phyloP scores from a whole-genome alignment of 2,797 vertebrate genomes.

The Hemitrygon akajei region DNA sequence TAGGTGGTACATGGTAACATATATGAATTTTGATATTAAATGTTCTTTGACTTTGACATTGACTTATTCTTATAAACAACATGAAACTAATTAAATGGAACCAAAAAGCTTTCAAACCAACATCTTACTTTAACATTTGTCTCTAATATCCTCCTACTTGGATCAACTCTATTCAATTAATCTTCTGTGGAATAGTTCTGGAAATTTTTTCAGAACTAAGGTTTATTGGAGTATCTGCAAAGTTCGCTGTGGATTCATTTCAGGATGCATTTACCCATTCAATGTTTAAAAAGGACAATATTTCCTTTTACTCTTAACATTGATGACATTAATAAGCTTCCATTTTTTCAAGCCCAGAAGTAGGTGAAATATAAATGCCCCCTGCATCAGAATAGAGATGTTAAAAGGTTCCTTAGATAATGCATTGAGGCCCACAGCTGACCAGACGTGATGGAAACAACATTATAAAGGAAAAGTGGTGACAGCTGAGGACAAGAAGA shows the following conservation, averaged over 20 bases:
- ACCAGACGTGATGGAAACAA: neutral
- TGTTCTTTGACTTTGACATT: neutral
- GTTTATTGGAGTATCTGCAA: neutral
- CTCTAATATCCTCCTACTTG: neutral
- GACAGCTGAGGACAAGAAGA: neutral
- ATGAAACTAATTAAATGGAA: neutral
- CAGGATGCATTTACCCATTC: neutral
- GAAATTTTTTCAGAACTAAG: neutral
- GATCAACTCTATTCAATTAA: neutral
- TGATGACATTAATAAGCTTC: neutral
- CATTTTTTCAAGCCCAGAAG: neutral
- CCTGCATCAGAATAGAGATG: neutral
- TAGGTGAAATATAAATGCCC: neutral
- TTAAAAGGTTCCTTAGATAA: too few relatives aligned
- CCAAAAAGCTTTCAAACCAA: neutral
- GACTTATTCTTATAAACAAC: neutral
- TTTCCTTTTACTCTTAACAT: neutral
- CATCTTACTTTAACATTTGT: neutral
- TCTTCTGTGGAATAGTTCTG: neutral
- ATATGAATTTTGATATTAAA: too few relatives aligned
- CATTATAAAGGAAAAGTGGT: neutral
- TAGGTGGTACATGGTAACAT: neutral
- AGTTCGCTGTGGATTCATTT: neutral
- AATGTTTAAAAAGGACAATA: neutral
- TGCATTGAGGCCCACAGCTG: neutral